Conservation (phyloP, 1,140 invertebrate genomes). For the Acromyrmex charruanus region DNA sequence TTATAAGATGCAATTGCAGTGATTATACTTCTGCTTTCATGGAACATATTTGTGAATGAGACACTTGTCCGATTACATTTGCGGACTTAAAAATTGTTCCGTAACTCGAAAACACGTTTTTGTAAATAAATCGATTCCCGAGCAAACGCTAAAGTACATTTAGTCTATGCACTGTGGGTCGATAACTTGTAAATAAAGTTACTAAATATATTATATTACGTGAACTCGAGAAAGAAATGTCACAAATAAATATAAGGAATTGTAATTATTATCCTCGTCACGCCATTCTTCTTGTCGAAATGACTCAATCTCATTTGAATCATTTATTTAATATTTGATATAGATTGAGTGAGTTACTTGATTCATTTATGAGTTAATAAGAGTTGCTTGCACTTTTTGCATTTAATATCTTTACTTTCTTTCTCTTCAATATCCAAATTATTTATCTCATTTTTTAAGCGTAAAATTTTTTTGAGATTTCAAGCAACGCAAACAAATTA, state of each 20-base stretch:
- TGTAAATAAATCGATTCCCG: constrained; percentile 76
- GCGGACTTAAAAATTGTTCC: constrained; percentile 64
- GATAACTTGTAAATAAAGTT: constrained; percentile 81
- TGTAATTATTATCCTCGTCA: constrained; percentile 66
- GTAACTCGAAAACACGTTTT: constrained; percentile 68
- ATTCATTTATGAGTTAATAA: neutral
- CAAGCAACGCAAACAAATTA: too few species aligned
- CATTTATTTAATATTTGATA: neutral
- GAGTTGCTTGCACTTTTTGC: too few species aligned
- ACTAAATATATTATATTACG: constrained; percentile 77
- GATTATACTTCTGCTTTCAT: constrained; percentile 62
- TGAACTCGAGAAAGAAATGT: constrained; percentile 70
- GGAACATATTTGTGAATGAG: constrained; percentile 41
- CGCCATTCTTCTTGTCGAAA: neutral
- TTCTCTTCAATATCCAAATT: too few species aligned
- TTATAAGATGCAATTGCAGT: constrained; percentile 42
- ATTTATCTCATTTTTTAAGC: too few species aligned
- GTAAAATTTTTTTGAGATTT: too few species aligned
- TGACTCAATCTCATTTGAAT: neutral
- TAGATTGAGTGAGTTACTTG: neutral
- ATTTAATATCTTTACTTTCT: too few species aligned
- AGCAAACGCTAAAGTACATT: constrained; percentile 72
- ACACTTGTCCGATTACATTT: constrained; percentile 44
- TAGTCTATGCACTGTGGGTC: constrained; percentile 62
- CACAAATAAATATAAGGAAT: constrained; percentile 74